Base-by-base conservation (phyloP, 1,140 invertebrate species). In the Condylostylus longicornis region DNA sequence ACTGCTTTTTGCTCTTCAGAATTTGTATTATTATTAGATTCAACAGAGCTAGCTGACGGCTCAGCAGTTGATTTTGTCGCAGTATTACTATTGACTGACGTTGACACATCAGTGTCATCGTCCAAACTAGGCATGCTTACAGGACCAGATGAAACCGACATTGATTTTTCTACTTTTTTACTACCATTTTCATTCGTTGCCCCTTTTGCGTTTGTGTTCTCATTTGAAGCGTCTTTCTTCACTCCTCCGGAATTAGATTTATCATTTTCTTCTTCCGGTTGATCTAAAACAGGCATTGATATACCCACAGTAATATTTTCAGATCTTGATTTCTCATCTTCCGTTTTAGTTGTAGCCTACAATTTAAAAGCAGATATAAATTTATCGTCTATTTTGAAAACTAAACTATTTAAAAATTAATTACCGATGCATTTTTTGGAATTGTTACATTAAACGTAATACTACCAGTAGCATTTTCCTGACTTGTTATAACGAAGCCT, bases 391-490 rank as follows among this genome's bases (percentile, higher is more conserved):
- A n/a, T n/a, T n/a, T n/a, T n/a, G n/a, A n/a, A n/a, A n/a, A n/a
- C n/a, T n/a, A n/a, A 6, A 30, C 13, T 23, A 18, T 18, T 13
- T n/a, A 9, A 31, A 32, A 38, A 22, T 21, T 14, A 38, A 14
- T n/a, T 20, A 33, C 19, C n/a, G n/a, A 33, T 13, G 4, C 27
- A 21, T 38, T 33, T 21, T 50, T 48, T 8, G 58, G 54, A 37
- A 61, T 58, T 23, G 58, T 60, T 32, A 61, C 60, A 40, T 58
- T 61, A 17, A 60, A 61, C 6, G 58, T 60, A n/a, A 60, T 55
- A 17, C 57, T 55, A 8, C 57, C 57, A 14, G 18, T 23, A 30
- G 48, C 51, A 18, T 54, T 56, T 33, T 54, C 50, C 37, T 60
- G 58, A 17, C 51, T 58, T 17, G 57, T 61, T 33, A 60, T 60